phyloP scores from a whole-genome alignment of 2,888 invertebrate genomes.

The Subacronicta megacephala region DNA sequence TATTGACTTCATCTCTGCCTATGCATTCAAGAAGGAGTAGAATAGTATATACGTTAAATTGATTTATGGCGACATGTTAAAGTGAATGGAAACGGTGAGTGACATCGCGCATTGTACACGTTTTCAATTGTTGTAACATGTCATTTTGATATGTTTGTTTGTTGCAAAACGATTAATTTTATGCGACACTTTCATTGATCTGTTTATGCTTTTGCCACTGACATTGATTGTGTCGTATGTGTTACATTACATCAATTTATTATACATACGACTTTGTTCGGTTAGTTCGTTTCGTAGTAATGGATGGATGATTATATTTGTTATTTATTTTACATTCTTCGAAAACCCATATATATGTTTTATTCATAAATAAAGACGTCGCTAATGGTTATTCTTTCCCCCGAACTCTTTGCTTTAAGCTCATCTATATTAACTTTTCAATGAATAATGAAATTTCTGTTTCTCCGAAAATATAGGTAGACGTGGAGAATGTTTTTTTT shows the following conservation, averaged over 20 bases:
- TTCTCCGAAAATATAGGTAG: background rate
- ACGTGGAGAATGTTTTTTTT: background rate
- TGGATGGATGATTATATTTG: slow-evolving; percentile 13
- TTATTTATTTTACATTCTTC: slow-evolving; percentile 17
- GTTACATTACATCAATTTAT: slow-evolving; percentile 36
- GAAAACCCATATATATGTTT: slow-evolving; percentile 29
- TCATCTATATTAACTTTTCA: slow-evolving; percentile 1
- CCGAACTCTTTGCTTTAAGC: background rate
- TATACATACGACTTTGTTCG: slow-evolving; percentile 32
- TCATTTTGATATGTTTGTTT: slow-evolving; percentile 27
- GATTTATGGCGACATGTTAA: slow-evolving; percentile 24
- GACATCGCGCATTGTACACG: slow-evolving; percentile 40
- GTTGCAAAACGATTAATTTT: slow-evolving; percentile 47
- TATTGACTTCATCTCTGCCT: too few relatives aligned
- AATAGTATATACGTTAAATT: slow-evolving; percentile 19
- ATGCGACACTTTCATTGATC: slow-evolving; percentile 51
- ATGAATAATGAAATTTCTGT: slow-evolving; percentile 8
- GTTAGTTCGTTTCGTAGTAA: slow-evolving; percentile 8
- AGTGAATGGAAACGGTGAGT: slow-evolving; percentile 24
- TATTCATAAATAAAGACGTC: slow-evolving; percentile 2
- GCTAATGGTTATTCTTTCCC: slow-evolving; percentile 3
- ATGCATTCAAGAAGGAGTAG: too few relatives aligned
- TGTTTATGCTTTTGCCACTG: slow-evolving; percentile 24
- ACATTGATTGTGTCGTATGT: slow-evolving; percentile 16
- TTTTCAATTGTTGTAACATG: slow-evolving; percentile 39